A percentile compares a stretch with the other conserved stretches of the same genome.
Conservation (phyloP, 2,113 vertebrate genomes). For the Pangasianodon hypophthalmus region DNA sequence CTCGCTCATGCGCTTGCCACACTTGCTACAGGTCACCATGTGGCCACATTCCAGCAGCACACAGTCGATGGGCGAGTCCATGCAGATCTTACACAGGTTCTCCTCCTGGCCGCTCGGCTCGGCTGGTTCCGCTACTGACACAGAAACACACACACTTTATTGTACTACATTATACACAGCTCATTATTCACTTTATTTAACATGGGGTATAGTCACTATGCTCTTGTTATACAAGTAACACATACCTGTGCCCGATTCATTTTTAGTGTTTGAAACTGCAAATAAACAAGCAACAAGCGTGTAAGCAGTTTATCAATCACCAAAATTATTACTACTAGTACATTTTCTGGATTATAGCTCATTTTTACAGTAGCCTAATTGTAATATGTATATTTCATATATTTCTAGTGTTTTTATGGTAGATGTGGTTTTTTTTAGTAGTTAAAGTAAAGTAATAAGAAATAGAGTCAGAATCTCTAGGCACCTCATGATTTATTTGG, state of each 20-base stretch:
- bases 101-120: conserved; percentile 73
- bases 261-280: conserved; percentile 56
- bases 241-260: conserved; percentile 52
- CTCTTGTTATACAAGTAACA: neutral
- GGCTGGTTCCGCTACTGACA: conserved; percentile 56
- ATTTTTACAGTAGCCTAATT: neutral
- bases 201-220: neutral
- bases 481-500: neutral
- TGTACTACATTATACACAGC: neutral
- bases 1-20: conserved; percentile 88
- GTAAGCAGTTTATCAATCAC: neutral
- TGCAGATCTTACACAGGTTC: conserved; percentile 88
- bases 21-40: conserved; percentile 92
- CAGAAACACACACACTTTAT: neutral
- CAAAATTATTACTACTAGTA: neutral
- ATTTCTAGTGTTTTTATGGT: neutral
- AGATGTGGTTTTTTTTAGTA: neutral
- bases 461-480: neutral
- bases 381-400: neutral
- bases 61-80: conserved; percentile 86
- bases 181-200: neutral
- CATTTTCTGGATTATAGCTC: neutral
- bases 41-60: conserved; percentile 88
- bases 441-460: neutral
- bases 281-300: conserved; percentile 17